A percentile compares a stretch with the other conserved stretches of the same genome.
These are phyloP conservation scores for Scrobipalpa atriplicella DNA, from an alignment of 2,888 invertebrate species.

Conservation along the genomic window DNA sequence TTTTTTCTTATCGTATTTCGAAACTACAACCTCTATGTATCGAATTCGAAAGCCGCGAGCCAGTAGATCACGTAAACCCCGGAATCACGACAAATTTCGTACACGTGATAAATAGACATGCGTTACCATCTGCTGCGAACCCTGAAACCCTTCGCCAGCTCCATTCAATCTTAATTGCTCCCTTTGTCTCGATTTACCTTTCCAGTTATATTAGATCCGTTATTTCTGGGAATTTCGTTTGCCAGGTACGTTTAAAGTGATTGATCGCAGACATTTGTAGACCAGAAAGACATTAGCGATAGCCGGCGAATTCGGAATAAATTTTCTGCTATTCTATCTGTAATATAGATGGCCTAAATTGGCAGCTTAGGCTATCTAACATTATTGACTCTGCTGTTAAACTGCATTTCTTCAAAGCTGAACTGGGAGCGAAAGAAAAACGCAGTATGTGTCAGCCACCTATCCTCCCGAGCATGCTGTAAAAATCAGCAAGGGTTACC, in stretches of 20 bases:
- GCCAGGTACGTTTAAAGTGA: slow-evolving; percentile 3
- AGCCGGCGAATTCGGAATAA: neutral
- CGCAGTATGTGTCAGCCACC: too few species aligned
- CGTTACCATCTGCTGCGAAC: neutral
- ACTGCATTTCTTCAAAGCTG: too few species aligned
- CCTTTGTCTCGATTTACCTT: slow-evolving; percentile 15
- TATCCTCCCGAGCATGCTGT: too few species aligned
- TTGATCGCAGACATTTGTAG: slow-evolving; percentile 8
- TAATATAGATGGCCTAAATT: neutral
- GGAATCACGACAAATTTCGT: neutral
- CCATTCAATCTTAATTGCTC: slow-evolving; percentile 10
- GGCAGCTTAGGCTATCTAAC: too few species aligned
- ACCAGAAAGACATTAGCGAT: neutral
- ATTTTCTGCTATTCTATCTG: neutral
- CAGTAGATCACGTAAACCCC: neutral
- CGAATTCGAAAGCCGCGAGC: too few species aligned
- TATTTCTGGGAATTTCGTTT: slow-evolving; percentile 14
- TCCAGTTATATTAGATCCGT: slow-evolving; percentile 4
- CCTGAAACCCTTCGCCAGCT: neutral
- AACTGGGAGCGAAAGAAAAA: too few species aligned
- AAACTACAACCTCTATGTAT: too few species aligned
- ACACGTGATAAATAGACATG: neutral
- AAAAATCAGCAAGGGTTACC: too few species aligned
- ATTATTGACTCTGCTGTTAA: too few species aligned
- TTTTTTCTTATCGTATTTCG: too few species aligned